Percentiles rank a stretch among this genome's conserved stretches.
Conservation (phyloP, 2,888 invertebrate genomes). For the Carpatolechia fugitivella region DNA sequence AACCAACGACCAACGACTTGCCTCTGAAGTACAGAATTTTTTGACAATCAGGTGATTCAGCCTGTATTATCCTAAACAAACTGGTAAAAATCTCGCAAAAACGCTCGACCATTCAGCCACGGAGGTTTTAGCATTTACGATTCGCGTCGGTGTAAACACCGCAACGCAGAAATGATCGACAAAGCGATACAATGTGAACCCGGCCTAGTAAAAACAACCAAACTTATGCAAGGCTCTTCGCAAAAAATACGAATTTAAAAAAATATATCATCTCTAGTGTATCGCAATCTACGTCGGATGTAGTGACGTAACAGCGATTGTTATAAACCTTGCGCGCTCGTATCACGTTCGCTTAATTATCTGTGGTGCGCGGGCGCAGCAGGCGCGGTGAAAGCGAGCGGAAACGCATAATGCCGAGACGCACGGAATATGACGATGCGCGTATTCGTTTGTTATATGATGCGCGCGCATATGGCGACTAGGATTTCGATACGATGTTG, state of each 20-base stretch:
- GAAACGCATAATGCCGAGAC: conserved; percentile 32
- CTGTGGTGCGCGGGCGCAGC: conserved; percentile 23
- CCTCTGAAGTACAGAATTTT: too few species aligned
- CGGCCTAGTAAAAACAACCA: too few species aligned
- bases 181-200: too few species aligned
- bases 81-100: too few species aligned
- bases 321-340: conserved; percentile 6
- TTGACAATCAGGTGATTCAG: too few species aligned
- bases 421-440: conserved; percentile 3
- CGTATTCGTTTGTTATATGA: background rate
- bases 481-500: background rate
- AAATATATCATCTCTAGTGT: background rate
- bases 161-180: too few species aligned
- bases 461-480: background rate
- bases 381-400: conserved; percentile 54
- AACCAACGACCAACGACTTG: too few species aligned
- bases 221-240: background rate
- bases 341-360: conserved; percentile 30
- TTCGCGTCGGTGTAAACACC: too few species aligned
- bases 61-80: too few species aligned
- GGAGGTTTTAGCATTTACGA: too few species aligned
- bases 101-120: too few species aligned
- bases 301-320: conserved; percentile 12
- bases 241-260: background rate
- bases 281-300: conserved; percentile 1